Conservation (phyloP, 1,140 invertebrate species). For the Heliconius eleuchia region DNA sequence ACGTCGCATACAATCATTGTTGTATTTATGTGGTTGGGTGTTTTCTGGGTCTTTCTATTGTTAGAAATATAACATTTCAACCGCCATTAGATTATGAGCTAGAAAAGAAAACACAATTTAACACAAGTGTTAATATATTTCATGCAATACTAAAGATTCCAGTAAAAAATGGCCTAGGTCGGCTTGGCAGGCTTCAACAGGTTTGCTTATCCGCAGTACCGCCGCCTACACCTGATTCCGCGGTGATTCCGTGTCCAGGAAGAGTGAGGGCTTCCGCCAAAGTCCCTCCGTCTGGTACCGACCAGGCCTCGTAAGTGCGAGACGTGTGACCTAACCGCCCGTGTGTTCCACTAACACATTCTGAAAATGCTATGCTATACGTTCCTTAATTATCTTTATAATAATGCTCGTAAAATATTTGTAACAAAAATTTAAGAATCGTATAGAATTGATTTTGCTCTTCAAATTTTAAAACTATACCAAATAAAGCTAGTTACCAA, state of each 20-base stretch:
- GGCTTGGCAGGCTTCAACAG: constrained; percentile 32
- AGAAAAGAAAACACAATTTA: background rate
- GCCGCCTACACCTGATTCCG: constrained; percentile 55
- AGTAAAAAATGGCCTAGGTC: background rate
- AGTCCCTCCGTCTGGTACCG: constrained; percentile 56
- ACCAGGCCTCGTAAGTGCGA: constrained; percentile 60
- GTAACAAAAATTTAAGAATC: background rate
- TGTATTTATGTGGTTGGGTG: constrained; percentile 12
- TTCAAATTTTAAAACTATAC: background rate
- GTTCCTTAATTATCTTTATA: background rate
- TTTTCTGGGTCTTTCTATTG: constrained; percentile 15
- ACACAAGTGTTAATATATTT: background rate
- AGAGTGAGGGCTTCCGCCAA: constrained; percentile 66
- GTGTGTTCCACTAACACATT: constrained; percentile 35
- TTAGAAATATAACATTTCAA: background rate
- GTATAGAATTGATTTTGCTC: background rate
- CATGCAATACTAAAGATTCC: background rate
- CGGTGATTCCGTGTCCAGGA: constrained; percentile 75
- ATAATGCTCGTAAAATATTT: background rate
- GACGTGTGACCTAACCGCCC: constrained; percentile 42
- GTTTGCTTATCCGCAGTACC: constrained; percentile 61
- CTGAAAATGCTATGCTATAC: background rate
- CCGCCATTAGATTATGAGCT: too few species aligned
- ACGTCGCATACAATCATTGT: constrained; percentile 22
- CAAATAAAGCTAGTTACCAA: background rate